Evolutionary conservation across 2,113 vertebrate genomes (phyloP), one percentile per base, ranked within the genome.

Genomic region (Xenopus laevis): DNA sequence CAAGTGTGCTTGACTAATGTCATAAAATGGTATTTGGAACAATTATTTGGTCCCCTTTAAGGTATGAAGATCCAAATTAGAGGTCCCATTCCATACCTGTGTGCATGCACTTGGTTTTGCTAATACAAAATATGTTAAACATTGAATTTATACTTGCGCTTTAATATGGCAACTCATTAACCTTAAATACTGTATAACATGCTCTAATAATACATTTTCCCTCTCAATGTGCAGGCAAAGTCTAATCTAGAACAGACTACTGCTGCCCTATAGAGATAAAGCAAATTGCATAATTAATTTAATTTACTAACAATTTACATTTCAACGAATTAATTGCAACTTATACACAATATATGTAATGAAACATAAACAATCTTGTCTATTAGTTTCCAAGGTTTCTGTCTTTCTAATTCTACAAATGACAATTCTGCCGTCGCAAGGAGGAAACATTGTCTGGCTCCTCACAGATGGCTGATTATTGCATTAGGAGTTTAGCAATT

Each of bases 401-500:
- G 57, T 67, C 53, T 74, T 58, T 66, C 21, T 33, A 10, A 58
- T 66, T 73, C 61, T 66, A 57, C 63, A 73, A 61, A 59, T 73
- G 71, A 47, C 62, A 74, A 21, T 50, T 10, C 1, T 58, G 50
- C 18, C 13, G 17, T 66, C 62, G 20, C 13, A 74, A 58, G 53
- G 52, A 66, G 50, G 71, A 73, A 73, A 65, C 71, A 66, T 66
- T 73, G 71, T 59, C 63, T 66, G 53, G 13, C 58, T 44, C 21
- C 63, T 59, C 55, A 73, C 71, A 73, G 71, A 65, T 73, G 71
- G 62, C 71, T 73, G 71, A 59, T 73, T 73, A 46, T 52, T 58
- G 30, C 46, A 50, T 66, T 58, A 46, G 50, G 40, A 66, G 59
- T 17, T 62, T 44, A 50, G 47, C 69, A 61, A 20, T 58, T 46